Evolutionary conservation across 2,888 invertebrate genomes (phyloP).

Genomic region (Apodemia mormo): DNA sequence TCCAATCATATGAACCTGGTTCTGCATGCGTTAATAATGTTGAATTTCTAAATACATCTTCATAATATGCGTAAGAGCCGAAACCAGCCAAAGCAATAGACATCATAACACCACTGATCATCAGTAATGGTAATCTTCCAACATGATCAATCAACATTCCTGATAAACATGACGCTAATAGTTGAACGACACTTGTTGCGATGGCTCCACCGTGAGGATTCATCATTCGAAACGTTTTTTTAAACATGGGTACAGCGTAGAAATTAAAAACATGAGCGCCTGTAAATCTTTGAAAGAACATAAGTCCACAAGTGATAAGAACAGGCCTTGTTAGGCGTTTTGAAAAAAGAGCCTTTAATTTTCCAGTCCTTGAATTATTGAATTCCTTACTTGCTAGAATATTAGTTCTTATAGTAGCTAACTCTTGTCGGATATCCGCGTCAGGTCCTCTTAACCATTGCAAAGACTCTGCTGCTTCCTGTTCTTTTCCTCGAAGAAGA

Average conservation of each 20-base stretch:
- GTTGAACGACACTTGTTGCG: conserved; percentile 90
- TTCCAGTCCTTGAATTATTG: conserved; percentile 58
- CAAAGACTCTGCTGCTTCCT: conserved; percentile 87
- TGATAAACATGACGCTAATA: conserved; percentile 90
- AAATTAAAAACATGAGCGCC: conserved; percentile 92
- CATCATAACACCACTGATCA: conserved; percentile 92
- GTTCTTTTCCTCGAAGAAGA: conserved; percentile 87
- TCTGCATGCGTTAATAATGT: conserved; percentile 57
- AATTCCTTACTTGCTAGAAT: conserved; percentile 78
- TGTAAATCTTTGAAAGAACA: conserved; percentile 93
- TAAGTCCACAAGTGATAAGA: conserved; percentile 90
- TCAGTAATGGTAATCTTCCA: conserved; percentile 90
- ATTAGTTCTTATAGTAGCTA: conserved; percentile 87
- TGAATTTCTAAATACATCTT: conserved; percentile 78
- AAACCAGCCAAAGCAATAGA: conserved; percentile 91
- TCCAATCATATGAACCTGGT: conserved; percentile 87
- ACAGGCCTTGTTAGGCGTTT: conserved; percentile 84
- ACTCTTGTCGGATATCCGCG: conserved; percentile 88
- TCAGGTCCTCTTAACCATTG: conserved; percentile 90
- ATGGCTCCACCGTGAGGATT: conserved; percentile 92
- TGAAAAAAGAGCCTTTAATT: conserved; percentile 62
- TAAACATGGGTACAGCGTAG: conserved; percentile 92
- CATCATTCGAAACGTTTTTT: conserved; percentile 89
- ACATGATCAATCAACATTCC: conserved; percentile 92
- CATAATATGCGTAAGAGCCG: conserved; percentile 92